These are phyloP conservation scores for Saccopteryx leptura DNA, from an alignment of 2,113 vertebrate species.

Conservation along the genomic window DNA sequence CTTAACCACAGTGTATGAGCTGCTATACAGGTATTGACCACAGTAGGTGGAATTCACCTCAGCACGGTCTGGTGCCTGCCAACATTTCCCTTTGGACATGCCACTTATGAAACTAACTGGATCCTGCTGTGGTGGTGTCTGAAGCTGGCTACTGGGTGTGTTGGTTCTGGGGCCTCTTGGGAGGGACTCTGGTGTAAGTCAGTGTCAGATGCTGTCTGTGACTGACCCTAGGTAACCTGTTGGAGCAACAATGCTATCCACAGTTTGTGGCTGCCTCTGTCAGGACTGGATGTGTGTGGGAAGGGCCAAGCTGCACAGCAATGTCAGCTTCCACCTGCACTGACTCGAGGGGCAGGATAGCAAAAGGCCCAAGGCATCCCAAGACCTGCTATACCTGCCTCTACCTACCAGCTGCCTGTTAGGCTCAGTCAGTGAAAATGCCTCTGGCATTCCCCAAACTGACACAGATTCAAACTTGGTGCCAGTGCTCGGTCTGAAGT, in stretches of 20 bases:
- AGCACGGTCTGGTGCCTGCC: not conserved
- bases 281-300: not conserved
- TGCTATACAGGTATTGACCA: not conserved
- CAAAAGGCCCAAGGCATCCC: too few species aligned
- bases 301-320: not conserved
- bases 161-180: not conserved
- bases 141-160: not conserved
- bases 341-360: too few species aligned
- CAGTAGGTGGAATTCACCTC: not conserved
- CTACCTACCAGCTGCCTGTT: not conserved
- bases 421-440: too few species aligned
- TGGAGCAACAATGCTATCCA: not conserved
- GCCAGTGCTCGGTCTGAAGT: too few species aligned
- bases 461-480: too few species aligned
- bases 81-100: not conserved
- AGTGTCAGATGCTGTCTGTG: not conserved
- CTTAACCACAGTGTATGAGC: not conserved
- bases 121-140: not conserved
- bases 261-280: not conserved
- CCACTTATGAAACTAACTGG: not conserved
- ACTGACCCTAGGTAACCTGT: not conserved
- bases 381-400: too few species aligned
- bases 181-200: not conserved
- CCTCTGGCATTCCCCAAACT: too few species aligned
- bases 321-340: too few species aligned